phyloP scores from a whole-genome alignment of 2,888 invertebrate species.

The Coelinius sp. region DNA sequence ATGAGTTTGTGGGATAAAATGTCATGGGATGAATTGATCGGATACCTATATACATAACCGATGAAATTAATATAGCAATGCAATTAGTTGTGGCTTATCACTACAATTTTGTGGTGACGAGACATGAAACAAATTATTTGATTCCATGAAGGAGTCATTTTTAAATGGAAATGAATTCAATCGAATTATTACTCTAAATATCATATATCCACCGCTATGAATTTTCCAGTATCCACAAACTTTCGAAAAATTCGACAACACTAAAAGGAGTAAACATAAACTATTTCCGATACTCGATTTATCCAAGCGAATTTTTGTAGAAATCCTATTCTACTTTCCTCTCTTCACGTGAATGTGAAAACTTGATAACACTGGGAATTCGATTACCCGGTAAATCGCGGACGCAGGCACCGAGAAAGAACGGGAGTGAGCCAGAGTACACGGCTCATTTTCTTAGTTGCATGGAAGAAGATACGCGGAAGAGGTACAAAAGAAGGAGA shows the following conservation, averaged over 20 bases:
- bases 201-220: not conserved
- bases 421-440: slow-evolving; percentile 9
- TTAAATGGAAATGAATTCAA: not conserved
- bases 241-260: not conserved
- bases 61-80: too few relatives aligned
- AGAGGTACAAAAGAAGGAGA: not conserved
- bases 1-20: too few relatives aligned
- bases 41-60: too few relatives aligned
- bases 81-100: too few relatives aligned
- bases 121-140: too few relatives aligned
- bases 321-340: not conserved
- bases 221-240: not conserved
- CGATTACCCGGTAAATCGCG: slow-evolving; percentile 27
- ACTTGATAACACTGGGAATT: slow-evolving; percentile 25
- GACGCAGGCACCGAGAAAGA: slow-evolving; percentile 18
- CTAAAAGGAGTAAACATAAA: not conserved
- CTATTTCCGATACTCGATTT: slow-evolving; percentile 2
- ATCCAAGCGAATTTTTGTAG: not conserved
- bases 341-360: slow-evolving; percentile 14
- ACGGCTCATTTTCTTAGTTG: not conserved
- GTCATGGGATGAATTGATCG: too few relatives aligned
- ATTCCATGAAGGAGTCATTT: too few relatives aligned
- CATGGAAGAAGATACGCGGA: not conserved
- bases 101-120: too few relatives aligned
- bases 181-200: not conserved